A percentile compares a stretch with the other conserved stretches of the same genome.
Evolutionary conservation across 2,113 vertebrate species (phyloP).

Genomic region (Triplophysa dalaica): DNA sequence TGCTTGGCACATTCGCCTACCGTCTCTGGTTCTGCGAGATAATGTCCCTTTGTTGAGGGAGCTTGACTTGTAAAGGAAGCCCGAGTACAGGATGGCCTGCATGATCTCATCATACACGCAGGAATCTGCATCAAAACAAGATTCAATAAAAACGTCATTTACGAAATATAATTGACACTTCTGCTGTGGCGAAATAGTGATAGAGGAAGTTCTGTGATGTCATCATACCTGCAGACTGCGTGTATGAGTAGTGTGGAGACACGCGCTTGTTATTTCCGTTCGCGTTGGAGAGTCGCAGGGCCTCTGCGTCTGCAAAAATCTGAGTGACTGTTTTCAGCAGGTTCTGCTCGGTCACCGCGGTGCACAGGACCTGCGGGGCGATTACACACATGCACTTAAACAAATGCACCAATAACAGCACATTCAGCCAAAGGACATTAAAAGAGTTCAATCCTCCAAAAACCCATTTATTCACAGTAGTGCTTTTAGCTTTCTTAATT

Average conservation of each 20-base stretch:
- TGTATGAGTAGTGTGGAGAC: conserved; percentile 46
- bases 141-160: background rate
- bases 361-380: conserved; percentile 78
- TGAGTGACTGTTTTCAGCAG: conserved; percentile 88
- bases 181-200: background rate
- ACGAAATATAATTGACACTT: background rate
- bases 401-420: conserved; percentile 38
- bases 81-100: conserved; percentile 80
- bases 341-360: conserved; percentile 84
- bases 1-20: conserved; percentile 60
- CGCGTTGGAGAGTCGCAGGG: conserved; percentile 59
- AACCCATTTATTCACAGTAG: conserved; percentile 4
- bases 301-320: conserved; percentile 84
- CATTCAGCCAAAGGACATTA: conserved; percentile 38
- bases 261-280: conserved; percentile 50
- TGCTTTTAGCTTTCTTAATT: conserved; percentile 28
- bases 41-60: conserved; percentile 70
- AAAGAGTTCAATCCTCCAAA: conserved; percentile 3
- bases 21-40: conserved; percentile 80
- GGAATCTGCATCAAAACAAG: conserved; percentile 60
- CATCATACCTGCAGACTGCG: conserved; percentile 53
- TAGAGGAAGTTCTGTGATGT: background rate
- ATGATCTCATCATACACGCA: conserved; percentile 93
- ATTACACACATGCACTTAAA: conserved; percentile 41
- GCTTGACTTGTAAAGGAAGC: conserved; percentile 83